Conservation (phyloP, 2,797 vertebrate species). For the Sebastes baramenuke region DNA sequence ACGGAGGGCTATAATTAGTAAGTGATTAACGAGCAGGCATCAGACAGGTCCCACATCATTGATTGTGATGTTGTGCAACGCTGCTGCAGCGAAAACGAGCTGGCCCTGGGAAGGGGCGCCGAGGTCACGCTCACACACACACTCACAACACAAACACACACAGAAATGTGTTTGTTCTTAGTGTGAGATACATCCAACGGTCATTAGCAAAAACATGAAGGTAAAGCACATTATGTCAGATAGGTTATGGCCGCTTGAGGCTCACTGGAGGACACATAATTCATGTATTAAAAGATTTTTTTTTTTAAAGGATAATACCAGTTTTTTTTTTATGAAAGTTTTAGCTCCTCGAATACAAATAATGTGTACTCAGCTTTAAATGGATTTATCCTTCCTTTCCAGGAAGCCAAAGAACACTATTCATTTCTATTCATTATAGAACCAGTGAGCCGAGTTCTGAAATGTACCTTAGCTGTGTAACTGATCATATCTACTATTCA, state of each 20-base stretch:
- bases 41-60: conserved; percentile 76
- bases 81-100: conserved; percentile 61
- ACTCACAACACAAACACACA: background rate
- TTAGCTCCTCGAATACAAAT: background rate
- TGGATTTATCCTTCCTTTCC: background rate
- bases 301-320: background rate
- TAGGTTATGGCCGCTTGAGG: background rate
- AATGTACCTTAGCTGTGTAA: background rate
- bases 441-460: background rate
- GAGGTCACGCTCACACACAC: conserved; percentile 60
- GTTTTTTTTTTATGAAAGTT: background rate
- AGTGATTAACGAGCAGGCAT: conserved; percentile 81
- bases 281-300: background rate
- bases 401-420: background rate
- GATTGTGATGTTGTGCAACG: conserved; percentile 75
- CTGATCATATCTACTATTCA: background rate
- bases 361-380: background rate
- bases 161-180: conserved; percentile 27
- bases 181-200: conserved; percentile 26
- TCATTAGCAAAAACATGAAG: conserved; percentile 47
- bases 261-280: background rate
- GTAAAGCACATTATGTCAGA: conserved; percentile 36
- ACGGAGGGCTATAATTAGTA: conserved; percentile 78
- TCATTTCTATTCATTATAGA: background rate
- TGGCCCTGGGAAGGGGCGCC: conserved; percentile 48